Evolutionary conservation across 1,140 invertebrate genomes (phyloP).

Genomic region (Drosophila aff.): DNA sequence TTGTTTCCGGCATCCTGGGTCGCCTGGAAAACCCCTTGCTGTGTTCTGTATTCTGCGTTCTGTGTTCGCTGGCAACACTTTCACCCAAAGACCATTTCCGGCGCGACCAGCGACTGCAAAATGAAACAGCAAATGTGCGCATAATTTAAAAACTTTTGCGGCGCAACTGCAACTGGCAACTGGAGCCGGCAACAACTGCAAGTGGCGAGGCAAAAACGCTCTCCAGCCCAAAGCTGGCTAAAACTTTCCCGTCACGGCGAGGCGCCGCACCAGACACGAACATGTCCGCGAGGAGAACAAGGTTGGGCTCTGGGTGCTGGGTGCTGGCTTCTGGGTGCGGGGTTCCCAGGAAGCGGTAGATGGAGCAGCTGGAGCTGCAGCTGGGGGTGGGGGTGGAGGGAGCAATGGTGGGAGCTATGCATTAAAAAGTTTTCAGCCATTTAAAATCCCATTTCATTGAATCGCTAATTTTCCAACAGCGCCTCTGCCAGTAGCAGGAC

Average conservation of each 20-base stretch:
- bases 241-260: slow-evolving; percentile 57
- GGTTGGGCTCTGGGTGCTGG: background rate
- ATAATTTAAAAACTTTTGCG: slow-evolving; percentile 82
- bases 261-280: slow-evolving; percentile 70
- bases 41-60: slow-evolving; percentile 6
- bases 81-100: slow-evolving; percentile 81
- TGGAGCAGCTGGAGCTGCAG: background rate
- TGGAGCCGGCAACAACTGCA: slow-evolving; percentile 60
- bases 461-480: slow-evolving; percentile 83
- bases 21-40: slow-evolving; percentile 23
- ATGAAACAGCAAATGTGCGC: slow-evolving; percentile 76
- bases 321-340: background rate
- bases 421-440: slow-evolving; percentile 84
- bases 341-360: slow-evolving; percentile 3
- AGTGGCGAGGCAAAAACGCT: slow-evolving; percentile 70
- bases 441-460: slow-evolving; percentile 85
- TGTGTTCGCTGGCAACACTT: slow-evolving; percentile 66
- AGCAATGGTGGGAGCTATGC: slow-evolving; percentile 40
- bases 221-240: slow-evolving; percentile 19
- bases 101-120: slow-evolving; percentile 57
- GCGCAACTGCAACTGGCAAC: slow-evolving; percentile 73
- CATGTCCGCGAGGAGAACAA: slow-evolving; percentile 49
- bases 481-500: slow-evolving; percentile 43
- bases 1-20: slow-evolving; percentile 50
- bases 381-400: background rate